A percentile compares a stretch with the other conserved stretches of the same genome.
Evolutionary conservation across 2,113 vertebrate genomes (phyloP).

Genomic region (Corvus hawaiiensis): DNA sequence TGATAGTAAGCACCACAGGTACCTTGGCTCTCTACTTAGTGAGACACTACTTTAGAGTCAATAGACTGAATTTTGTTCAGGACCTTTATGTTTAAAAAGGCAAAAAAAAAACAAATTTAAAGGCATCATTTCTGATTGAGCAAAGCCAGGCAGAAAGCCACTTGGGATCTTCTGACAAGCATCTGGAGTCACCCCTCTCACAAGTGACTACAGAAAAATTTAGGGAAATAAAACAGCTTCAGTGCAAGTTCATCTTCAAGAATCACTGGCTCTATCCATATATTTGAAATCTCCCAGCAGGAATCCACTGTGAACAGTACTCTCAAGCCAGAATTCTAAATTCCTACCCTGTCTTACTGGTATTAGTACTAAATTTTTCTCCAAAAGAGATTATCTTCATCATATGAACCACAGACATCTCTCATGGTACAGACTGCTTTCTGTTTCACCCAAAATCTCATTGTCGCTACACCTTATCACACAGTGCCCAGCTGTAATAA

Average conservation of each 20-base stretch:
- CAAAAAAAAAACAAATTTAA: not conserved
- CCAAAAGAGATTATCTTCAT: not conserved
- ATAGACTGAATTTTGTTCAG: not conserved
- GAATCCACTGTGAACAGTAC: not conserved
- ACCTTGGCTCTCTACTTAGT: not conserved
- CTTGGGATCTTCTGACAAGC: not conserved
- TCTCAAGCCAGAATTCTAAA: not conserved
- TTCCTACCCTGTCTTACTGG: not conserved
- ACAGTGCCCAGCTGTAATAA: not conserved
- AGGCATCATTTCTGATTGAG: not conserved
- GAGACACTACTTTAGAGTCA: not conserved
- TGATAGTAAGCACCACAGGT: rapidly evolving
- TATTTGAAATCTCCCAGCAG: not conserved
- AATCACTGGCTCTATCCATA: not conserved
- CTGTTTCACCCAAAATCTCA: not conserved
- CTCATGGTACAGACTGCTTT: not conserved
- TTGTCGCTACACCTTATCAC: not conserved
- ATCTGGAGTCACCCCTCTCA: not conserved
- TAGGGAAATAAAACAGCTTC: not conserved
- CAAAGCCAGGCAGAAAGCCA: not conserved
- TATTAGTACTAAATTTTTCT: not conserved
- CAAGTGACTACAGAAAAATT: not conserved
- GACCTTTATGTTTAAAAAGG: not conserved
- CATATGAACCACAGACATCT: not conserved
- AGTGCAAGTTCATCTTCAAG: not conserved